phyloP scores from a whole-genome alignment of 2,888 invertebrate genomes.

The Brassicogethes aeneus region DNA sequence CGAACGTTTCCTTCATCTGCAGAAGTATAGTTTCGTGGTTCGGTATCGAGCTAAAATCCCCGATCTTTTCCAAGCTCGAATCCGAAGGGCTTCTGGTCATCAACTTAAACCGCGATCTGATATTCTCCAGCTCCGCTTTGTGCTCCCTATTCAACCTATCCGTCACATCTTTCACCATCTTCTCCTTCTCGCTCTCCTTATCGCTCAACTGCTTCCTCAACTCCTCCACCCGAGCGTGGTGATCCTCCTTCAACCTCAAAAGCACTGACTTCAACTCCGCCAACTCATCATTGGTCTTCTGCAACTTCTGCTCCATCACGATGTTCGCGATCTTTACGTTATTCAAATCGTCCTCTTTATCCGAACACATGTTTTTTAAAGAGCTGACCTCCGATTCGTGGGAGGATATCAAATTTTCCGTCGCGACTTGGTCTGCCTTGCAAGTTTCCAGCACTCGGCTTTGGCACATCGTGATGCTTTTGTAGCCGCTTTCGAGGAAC shows the following conservation, averaged over 20 bases:
- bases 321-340: neutral
- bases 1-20: conserved; percentile 59
- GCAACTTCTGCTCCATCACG: conserved; percentile 10
- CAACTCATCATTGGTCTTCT: conserved; percentile 21
- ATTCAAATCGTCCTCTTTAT: neutral
- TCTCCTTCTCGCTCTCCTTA: conserved; percentile 41
- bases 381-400: conserved; percentile 52
- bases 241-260: conserved; percentile 21
- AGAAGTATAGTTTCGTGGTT: conserved; percentile 59
- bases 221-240: conserved; percentile 14
- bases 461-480: conserved; percentile 40
- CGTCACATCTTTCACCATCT: conserved; percentile 56
- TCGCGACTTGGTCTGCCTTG: conserved; percentile 49
- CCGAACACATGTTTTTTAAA: neutral
- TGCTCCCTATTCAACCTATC: conserved; percentile 64
- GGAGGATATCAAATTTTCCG: conserved; percentile 52
- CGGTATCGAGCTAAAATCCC: conserved; percentile 47
- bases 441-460: conserved; percentile 46
- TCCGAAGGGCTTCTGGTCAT: conserved; percentile 72
- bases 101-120: conserved; percentile 63
- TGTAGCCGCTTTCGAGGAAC: conserved; percentile 13
- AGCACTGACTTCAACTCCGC: conserved; percentile 23
- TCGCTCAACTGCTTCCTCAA: conserved; percentile 31
- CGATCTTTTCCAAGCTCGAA: conserved; percentile 64
- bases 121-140: conserved; percentile 67